phyloP scores from a whole-genome alignment of 2,888 invertebrate genomes.

The Xylocampa areola region DNA sequence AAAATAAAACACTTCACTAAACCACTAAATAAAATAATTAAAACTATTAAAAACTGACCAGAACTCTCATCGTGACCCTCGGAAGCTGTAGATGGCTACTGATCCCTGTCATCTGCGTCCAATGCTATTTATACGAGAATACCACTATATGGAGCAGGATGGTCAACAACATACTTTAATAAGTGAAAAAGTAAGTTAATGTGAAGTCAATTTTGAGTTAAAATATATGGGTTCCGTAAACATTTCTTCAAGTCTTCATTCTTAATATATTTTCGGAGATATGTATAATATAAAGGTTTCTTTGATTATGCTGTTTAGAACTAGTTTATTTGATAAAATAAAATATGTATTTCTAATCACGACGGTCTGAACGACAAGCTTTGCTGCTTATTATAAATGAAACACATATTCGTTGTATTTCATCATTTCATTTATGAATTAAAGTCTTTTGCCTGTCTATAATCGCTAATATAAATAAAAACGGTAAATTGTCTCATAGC shows the following conservation, averaged over 20 bases:
- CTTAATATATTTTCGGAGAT: too few relatives aligned
- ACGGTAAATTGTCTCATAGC: too few relatives aligned
- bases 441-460: too few relatives aligned
- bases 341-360: too few relatives aligned
- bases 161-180: conserved; percentile 10
- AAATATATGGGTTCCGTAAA: conserved; percentile 31
- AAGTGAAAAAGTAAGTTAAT: conserved; percentile 33
- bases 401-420: too few relatives aligned
- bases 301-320: background rate
- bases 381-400: too few relatives aligned
- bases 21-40: background rate
- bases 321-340: too few relatives aligned
- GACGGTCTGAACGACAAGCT: too few relatives aligned
- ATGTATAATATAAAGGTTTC: too few relatives aligned
- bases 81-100: conserved; percentile 78
- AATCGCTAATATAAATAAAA: too few relatives aligned
- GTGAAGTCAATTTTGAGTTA: conserved; percentile 11
- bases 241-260: too few relatives aligned
- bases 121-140: conserved; percentile 76
- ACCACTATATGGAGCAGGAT: conserved; percentile 64
- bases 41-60: conserved; percentile 72
- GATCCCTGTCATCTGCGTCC: conserved; percentile 69
- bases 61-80: conserved; percentile 83
- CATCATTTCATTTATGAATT: too few relatives aligned
- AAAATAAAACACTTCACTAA: conserved; percentile 12